Percentiles rank a stretch among this genome's conserved stretches.
Evolutionary conservation across 2,113 vertebrate genomes (phyloP).

Genomic region (Galemys pyrenaicus): DNA sequence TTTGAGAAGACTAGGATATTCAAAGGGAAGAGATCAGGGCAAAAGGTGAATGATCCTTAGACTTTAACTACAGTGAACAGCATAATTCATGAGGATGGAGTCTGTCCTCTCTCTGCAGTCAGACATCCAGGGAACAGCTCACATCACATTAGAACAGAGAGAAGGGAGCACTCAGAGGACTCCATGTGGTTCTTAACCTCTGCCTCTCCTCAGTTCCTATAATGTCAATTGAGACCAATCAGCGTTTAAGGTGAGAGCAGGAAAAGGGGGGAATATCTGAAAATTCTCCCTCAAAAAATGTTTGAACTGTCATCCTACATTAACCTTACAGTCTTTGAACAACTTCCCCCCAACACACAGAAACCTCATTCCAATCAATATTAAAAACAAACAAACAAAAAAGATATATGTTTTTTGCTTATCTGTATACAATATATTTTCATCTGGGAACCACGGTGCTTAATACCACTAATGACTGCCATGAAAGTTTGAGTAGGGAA

Average conservation of each 20-base stretch:
- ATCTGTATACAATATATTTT: neutral
- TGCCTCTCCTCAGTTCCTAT: neutral
- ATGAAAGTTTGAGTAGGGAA: neutral
- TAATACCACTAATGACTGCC: neutral
- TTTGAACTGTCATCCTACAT: neutral
- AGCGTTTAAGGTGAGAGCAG: neutral
- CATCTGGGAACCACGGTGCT: neutral
- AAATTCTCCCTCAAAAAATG: neutral
- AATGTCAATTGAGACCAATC: neutral
- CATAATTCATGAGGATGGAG: neutral
- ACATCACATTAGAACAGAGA: neutral
- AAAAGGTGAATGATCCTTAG: neutral
- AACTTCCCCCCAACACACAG: neutral
- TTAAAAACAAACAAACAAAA: neutral
- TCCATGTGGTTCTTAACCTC: neutral
- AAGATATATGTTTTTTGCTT: neutral
- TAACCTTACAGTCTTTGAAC: neutral
- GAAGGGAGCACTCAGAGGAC: neutral
- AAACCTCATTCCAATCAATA: neutral
- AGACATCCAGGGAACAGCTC: fast-evolving
- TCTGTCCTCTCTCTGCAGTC: neutral
- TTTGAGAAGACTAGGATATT: neutral
- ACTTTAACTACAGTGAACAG: neutral
- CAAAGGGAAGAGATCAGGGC: neutral
- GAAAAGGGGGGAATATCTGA: neutral